Evolutionary conservation across 1,140 invertebrate genomes (phyloP), one percentile per base, ranked within the genome.

Genomic region (Sarcophaga peregrina): DNA sequence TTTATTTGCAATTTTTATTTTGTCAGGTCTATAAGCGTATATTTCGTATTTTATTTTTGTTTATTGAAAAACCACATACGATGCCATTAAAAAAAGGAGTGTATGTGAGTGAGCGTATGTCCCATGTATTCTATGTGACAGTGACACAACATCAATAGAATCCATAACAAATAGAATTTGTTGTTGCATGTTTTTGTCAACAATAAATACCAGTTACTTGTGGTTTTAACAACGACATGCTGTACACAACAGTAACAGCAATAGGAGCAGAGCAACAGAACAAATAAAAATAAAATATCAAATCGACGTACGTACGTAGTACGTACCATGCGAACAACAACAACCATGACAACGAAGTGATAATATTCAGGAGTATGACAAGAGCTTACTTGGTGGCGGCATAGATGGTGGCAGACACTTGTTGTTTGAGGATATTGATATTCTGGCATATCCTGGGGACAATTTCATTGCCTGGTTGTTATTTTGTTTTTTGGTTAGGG

Each of bases 161-260:
- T 50, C 15, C 13, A 78, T 78, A 47, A 75, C 45, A 75, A 75
- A 75, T 46, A 75, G 11, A 50, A 52, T 78, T 25, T 78, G 47
- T 50, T 50, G 75, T 50, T 78, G 75, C 75, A 78, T 78, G 75
- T 78, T 78, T 72, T 47, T 50, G 75, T n/a, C 17, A 25, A 25
- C 37, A 20, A n/a, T n/a, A n/a, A 7, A 7, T 25, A 13, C 10
- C 17, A 25, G 8, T 6, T 76, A 17, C 74, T 52, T 78, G 75
- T 50, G 62, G 62, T 68, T 68, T 68, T 68, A 20, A n/a, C n/a
- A 37, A 37, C n/a, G 54, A 58, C 54, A 58, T 37, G 62, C 62
- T n/a, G 17, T 68, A 20, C 20, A 68, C 62, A 62, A 62, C 74
- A 78, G 25, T 6, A 17, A 11, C 74, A 47, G 13, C 13, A 45